Evolutionary conservation across 1,140 invertebrate species (phyloP), one percentile per base, ranked within the genome.

Genomic region (Mamestra configurata): DNA sequence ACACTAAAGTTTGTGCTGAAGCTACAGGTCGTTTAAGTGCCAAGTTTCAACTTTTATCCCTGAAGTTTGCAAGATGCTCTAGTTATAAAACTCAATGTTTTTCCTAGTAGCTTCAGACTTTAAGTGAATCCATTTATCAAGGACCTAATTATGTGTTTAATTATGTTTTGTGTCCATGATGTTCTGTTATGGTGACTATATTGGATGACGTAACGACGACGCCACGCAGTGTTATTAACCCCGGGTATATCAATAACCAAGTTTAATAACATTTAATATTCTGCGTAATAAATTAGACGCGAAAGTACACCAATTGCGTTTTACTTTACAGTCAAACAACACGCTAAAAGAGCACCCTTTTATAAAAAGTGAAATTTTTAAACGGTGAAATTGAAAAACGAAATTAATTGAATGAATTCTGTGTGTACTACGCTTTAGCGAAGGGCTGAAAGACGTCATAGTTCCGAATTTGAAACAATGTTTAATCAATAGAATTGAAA

Each of bases 11-110:
- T 68, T 20, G 37, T 22, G 18, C 27, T 1, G 37, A 46, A 68
- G 66, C 66, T 27, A 70, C 66, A 70, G 66, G 66, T 70, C 22
- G 37, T 46, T 46, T 27, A 46, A 70, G 66, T 43, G 13, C 40
- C 22, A 70, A 70, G 66, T 70, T 70, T 24, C n/a, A 49, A 46
- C 37, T 57, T 57, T 57, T 27, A 57, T 57, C 20, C 22, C 6
- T 40, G 15, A 31, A 59, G 11, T 66, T 66, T 40, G 13, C 40
- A 68, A 68, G n/a, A 24, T 46, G 20, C 7, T 43, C 64, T 40
- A 20, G 31, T 64, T 37, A 66, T 1, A 13, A 40, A 43, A 59
- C 55, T 59, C 22, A 59, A 59, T 35, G 11, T 37, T 61, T 35
- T 61, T 27, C 53, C 22, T 27, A n/a, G 43, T 49, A 49, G 4